Base-by-base conservation (phyloP, 2,888 invertebrate genomes). In the Coecobrya sp. region DNA sequence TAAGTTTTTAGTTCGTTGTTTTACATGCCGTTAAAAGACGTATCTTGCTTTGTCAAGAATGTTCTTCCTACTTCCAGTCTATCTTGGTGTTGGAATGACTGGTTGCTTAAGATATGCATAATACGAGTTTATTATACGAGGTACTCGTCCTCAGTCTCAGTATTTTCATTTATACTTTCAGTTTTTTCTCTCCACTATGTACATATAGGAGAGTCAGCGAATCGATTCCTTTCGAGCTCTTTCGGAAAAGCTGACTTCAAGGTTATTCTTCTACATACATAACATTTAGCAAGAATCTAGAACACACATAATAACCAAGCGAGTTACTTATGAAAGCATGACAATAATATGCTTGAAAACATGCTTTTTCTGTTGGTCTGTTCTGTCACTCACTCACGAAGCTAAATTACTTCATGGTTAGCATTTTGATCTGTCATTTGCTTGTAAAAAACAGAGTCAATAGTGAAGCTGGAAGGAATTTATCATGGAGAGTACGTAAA, bases 161-260 rank as follows among this genome's bases (percentile, higher is more conserved):
- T 70, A 42, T 0, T 42, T 19, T 16, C 19, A 79, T 0, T 45
- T 1, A 79, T 16, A 79, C 27, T 55, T 55, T 81, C n/a, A n/a
- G n/a, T n/a, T n/a, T n/a, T n/a, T n/a, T n/a, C n/a, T n/a, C n/a
- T n/a, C n/a, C n/a, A n/a, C n/a, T n/a, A n/a, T 27, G 55, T 36
- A 4, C n/a, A 81, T 11, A 59, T 55, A 55, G 27, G 7, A 81
- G 22, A 45, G 49, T 68, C 16, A 65, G 36, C 25, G 65, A 81
- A 79, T 79, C 88, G 88, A 30, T 7, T 16, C 0, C 13, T 45
- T 25, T 88, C 88, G 88, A 49, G 42, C 30, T 49, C 49, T 65
- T 49, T 81, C 88, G 88, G 88, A 65, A 25, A 59, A 55, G 16
- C 49, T 42, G 25, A 59, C 36, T 81, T 59, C 88, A 88, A 88